Conservation (phyloP, 1,140 invertebrate species). For the Procambarus virginalis region DNA sequence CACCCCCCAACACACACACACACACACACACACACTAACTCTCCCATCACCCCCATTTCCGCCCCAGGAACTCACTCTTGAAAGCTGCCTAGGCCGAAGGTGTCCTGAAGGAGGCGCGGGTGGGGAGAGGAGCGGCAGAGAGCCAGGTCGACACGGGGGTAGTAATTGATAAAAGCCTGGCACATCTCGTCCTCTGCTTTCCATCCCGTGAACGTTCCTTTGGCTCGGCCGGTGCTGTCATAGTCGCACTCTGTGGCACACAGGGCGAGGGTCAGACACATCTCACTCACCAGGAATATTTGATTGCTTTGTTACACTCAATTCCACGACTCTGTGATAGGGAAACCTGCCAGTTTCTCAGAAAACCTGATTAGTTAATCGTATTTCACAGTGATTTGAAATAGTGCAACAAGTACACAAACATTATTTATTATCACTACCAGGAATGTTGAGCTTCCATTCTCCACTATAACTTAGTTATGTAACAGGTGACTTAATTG, state of each 20-base stretch:
- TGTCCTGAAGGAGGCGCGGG: not conserved
- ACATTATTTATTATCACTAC: no score
- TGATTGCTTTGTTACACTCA: not conserved
- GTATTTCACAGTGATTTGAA: no score
- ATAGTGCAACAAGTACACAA: no score
- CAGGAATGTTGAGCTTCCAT: no score
- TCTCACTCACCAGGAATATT: not conserved
- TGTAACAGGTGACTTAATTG: no score
- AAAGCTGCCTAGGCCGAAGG: not conserved
- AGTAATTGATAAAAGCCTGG: slow-evolving; percentile 64
- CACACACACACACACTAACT: no score
- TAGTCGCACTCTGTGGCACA: slow-evolving; percentile 56
- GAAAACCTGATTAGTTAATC: no score
- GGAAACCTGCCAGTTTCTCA: no score
- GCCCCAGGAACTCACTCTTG: slow-evolving; percentile 1
- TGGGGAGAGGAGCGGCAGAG: slow-evolving; percentile 56
- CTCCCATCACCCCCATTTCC: no score
- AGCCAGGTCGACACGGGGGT: slow-evolving; percentile 47
- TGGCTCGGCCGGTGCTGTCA: slow-evolving; percentile 12
- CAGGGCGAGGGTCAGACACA: not conserved
- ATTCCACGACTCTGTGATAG: no score
- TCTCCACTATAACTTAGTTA: no score
- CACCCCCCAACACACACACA: no score
- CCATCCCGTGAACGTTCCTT: slow-evolving; percentile 50
- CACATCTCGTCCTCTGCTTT: slow-evolving; percentile 54